These are phyloP conservation scores for Eospalax fontanierii DNA, from an alignment of 2,797 vertebrate genomes.

Conservation along the genomic window DNA sequence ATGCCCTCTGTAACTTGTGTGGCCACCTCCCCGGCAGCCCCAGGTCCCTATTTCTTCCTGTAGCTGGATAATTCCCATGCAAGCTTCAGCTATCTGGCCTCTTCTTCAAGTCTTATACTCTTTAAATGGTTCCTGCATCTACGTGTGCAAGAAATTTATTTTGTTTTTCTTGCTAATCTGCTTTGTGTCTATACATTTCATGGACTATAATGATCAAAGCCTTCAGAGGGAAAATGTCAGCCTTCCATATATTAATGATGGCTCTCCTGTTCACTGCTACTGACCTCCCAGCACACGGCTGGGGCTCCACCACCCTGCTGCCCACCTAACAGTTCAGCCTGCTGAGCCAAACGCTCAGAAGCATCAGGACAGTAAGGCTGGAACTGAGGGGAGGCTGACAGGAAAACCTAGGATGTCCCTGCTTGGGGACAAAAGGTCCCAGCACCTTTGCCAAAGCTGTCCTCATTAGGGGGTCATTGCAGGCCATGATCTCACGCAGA, in stretches of 20 bases:
- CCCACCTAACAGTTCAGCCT: accelerated
- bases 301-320: background rate
- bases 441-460: background rate
- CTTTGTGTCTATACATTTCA: background rate
- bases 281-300: accelerated
- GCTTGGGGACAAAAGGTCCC: background rate
- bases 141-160: background rate
- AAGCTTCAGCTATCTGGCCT: background rate
- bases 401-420: background rate
- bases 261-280: background rate
- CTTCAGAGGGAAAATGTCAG: background rate
- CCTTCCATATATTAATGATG: background rate
- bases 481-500: background rate
- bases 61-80: accelerated
- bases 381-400: background rate
- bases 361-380: accelerated
- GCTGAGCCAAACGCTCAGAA: background rate
- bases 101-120: background rate
- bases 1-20: no score
- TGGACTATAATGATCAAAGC: background rate
- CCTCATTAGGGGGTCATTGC: no score
- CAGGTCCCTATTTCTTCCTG: background rate
- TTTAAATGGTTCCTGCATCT: background rate
- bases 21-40: background rate
- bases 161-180: background rate